Conservation (phyloP, 2,113 vertebrate species). For the Neotragus pygmaeus region DNA sequence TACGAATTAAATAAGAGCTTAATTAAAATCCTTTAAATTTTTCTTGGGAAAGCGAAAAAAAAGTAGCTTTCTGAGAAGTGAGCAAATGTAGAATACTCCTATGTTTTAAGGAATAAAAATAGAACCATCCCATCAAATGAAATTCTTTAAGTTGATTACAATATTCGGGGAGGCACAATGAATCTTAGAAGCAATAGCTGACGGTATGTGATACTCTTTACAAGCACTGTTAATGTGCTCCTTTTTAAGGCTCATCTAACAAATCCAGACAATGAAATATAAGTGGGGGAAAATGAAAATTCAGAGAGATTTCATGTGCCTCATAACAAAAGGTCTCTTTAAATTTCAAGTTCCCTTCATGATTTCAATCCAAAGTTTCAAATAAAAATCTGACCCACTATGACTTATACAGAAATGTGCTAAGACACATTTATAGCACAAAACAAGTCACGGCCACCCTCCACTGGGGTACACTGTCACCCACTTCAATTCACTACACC, state of each 20-base stretch:
- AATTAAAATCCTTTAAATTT: too few relatives aligned
- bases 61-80: neutral
- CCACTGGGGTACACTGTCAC: rapidly evolving
- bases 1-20: too few relatives aligned
- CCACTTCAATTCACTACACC: rapidly evolving
- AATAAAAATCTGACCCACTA: neutral
- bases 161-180: neutral
- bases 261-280: neutral
- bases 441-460: rapidly evolving
- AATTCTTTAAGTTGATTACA: neutral
- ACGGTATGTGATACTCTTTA: neutral
- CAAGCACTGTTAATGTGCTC: neutral
- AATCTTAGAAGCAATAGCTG: neutral
- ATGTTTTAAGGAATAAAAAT: neutral
- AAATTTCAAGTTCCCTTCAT: neutral
- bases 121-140: neutral
- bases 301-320: neutral
- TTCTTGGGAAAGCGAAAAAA: too few relatives aligned
- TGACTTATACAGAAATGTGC: neutral
- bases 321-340: neutral
- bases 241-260: neutral
- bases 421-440: neutral
- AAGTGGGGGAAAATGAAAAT: neutral
- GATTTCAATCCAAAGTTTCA: neutral
- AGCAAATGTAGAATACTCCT: neutral